Percentiles rank a stretch among this genome's conserved stretches.
These are phyloP conservation scores for Lymantria dispar DNA, from an alignment of 2,888 invertebrate species.

Conservation along the genomic window DNA sequence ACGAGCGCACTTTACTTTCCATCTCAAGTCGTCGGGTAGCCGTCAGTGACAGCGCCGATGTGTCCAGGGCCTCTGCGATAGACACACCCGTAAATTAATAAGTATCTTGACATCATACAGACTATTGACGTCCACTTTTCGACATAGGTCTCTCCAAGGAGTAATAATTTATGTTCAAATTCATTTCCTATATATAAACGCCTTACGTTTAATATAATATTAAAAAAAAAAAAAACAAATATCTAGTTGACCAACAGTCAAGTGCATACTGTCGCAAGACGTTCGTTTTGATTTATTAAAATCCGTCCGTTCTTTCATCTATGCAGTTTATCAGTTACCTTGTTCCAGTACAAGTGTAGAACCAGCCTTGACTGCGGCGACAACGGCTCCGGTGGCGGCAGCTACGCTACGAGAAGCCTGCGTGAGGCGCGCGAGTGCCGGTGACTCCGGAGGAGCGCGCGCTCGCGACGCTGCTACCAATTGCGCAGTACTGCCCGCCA, in stretches of 20 bases:
- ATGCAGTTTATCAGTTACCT: slow-evolving; percentile 21
- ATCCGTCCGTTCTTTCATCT: too few species aligned
- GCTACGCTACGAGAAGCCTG: slow-evolving; percentile 94
- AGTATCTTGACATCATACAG: too few species aligned
- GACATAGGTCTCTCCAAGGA: too few species aligned
- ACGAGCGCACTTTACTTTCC: slow-evolving; percentile 97
- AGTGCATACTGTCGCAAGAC: too few species aligned
- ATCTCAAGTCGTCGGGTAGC: slow-evolving; percentile 98
- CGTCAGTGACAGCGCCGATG: slow-evolving; percentile 93
- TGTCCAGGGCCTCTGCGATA: slow-evolving; percentile 91
- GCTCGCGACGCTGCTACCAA: slow-evolving; percentile 98
- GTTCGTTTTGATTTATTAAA: too few species aligned
- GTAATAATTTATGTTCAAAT: too few species aligned
- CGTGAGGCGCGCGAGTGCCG: slow-evolving; percentile 90
- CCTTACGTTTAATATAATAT: too few species aligned
- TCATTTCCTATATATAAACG: too few species aligned
- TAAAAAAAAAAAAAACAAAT: too few species aligned
- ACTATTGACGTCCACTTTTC: too few species aligned
- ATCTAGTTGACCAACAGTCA: too few species aligned
- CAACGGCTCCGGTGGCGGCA: slow-evolving; percentile 94
- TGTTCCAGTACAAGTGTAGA: slow-evolving; percentile 91
- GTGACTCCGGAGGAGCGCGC: slow-evolving; percentile 93
- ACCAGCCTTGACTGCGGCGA: slow-evolving; percentile 96
- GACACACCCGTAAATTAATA: too few species aligned
- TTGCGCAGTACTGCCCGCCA: slow-evolving; percentile 98